Conservation (phyloP, 2,888 invertebrate species). For the Drosophila infuscata region DNA sequence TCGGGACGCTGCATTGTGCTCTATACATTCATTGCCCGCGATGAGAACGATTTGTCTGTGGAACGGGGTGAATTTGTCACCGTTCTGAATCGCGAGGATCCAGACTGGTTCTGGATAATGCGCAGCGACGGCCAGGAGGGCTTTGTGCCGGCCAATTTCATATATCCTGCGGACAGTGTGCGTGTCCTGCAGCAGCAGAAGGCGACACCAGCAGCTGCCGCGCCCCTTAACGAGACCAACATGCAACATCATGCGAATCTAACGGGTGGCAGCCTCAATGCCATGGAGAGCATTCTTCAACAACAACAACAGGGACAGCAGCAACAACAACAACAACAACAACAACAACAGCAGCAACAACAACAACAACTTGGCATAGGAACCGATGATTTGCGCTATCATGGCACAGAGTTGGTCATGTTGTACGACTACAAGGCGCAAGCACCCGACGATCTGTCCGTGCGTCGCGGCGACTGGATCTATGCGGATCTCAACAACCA, state of each 20-base stretch:
- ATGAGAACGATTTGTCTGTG: constrained; percentile 97
- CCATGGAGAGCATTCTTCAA: constrained; percentile 61
- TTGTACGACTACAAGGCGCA: constrained; percentile 98
- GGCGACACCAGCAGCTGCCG: constrained; percentile 40
- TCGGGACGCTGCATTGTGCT: constrained; percentile 96
- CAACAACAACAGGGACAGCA: constrained; percentile 54
- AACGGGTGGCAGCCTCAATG: constrained; percentile 45
- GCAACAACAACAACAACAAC: constrained; percentile 63
- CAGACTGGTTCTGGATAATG: constrained; percentile 98
- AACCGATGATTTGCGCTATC: constrained; percentile 90
- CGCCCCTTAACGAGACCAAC: constrained; percentile 58
- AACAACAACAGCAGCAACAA: constrained; percentile 65
- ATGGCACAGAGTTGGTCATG: constrained; percentile 96
- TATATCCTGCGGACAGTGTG: constrained; percentile 95
- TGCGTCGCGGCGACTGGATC: constrained; percentile 96
- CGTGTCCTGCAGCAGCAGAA: constrained; percentile 67
- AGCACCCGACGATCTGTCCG: constrained; percentile 96
- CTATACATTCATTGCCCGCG: constrained; percentile 96
- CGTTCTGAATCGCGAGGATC: constrained; percentile 96
- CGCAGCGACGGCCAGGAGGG: constrained; percentile 97
- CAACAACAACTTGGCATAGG: constrained; percentile 81
- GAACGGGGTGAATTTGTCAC: constrained; percentile 98
- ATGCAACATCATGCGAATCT: constrained; percentile 62
- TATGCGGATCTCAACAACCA: constrained; percentile 97
- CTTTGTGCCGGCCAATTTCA: constrained; percentile 97